phyloP scores from a whole-genome alignment of 2,888 invertebrate species.

The Pseudolycoriella hygida region DNA sequence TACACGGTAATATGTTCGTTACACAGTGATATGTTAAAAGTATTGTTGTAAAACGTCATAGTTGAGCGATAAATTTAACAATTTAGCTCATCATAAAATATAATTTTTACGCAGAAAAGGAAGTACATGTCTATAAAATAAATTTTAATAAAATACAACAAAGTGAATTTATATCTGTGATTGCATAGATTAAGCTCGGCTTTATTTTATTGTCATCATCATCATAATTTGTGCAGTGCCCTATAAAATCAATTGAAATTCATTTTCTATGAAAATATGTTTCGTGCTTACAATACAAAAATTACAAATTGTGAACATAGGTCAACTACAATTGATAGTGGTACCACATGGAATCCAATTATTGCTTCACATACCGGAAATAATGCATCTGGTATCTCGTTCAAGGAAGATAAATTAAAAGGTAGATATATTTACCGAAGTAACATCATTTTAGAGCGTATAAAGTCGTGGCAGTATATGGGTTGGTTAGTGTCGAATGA shows the following conservation, averaged over 20 bases:
- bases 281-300: not conserved
- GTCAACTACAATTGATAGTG: not conserved
- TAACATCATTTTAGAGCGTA: no score
- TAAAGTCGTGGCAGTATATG: no score
- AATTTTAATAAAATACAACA: not conserved
- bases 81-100: not conserved
- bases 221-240: not conserved
- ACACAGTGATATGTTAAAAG: no score
- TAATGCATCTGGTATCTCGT: not conserved
- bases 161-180: not conserved
- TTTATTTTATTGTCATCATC: not conserved
- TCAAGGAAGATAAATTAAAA: conserved; percentile 1
- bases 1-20: no score
- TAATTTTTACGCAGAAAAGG: not conserved
- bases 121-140: not conserved
- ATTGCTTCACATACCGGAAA: not conserved
- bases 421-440: conserved; percentile 1
- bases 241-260: not conserved
- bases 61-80: conserved; percentile 1
- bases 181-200: not conserved
- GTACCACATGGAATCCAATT: conserved; percentile 1
- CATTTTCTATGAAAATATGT: not conserved
- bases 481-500: no score
- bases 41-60: not conserved
- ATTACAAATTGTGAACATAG: not conserved